Base-by-base conservation (phyloP, 2,113 vertebrate species). In the Proteles cristata region DNA sequence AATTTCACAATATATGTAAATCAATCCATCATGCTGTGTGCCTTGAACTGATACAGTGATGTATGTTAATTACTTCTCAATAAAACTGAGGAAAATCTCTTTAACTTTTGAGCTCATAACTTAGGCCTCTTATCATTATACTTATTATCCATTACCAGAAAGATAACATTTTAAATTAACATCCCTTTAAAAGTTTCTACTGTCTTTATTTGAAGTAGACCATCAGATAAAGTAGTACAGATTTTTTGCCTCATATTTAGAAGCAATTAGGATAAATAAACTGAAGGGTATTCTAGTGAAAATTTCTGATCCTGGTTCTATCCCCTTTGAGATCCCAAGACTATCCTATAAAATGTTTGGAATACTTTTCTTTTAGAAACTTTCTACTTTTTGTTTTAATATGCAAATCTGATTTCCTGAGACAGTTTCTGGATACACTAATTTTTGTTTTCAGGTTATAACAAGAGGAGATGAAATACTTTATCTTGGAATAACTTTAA, bases 341-440 rank as follows among this genome's bases (percentile, higher is more conserved):
- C 15, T 28, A 19, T 50, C 33, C 33, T 95, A 31, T 65, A n/a
- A 95, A 88, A 80, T 87, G 23, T 11, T 80, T 90, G 16, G 39
- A 65, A 31, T 88, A 82, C n/a, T 93, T 88, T 90, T 90, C 69
- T 80, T 86, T 87, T 28, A 83, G 88, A 82, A 96, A 73, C 12
- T 39, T 94, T 71, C 50, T 48, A 26, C 16, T 61, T 87, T 93
- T 93, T 26, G 48, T 19, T 5, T 53, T 80, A 77, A 90, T 26
- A 55, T 83, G 66, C 25, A 86, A 83, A 80, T 33, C 23, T 83
- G 43, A 84, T n/a, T 79, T 83, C 11, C 65, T 92, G 25, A 87
- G 39, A 26, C 48, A 76, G 25, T 69, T 77, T 92, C 85, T 48
- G 63, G 69, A 48, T 73, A 69, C 0, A 50, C 0, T 76, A 21